phyloP scores from a whole-genome alignment of 2,113 vertebrate genomes.

The Tautogolabrus adspersus region DNA sequence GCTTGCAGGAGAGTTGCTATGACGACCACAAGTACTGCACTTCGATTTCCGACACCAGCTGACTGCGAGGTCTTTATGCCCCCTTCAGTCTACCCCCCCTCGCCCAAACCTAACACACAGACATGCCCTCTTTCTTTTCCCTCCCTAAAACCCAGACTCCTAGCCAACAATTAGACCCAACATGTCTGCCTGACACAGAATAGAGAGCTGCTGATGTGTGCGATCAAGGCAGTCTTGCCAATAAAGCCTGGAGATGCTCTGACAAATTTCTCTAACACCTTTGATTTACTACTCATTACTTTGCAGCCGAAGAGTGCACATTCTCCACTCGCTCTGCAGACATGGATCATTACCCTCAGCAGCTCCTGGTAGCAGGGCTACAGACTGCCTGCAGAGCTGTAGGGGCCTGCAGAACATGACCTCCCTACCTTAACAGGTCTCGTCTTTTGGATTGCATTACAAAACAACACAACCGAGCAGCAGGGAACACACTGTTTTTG shows the following conservation, averaged over 20 bases:
- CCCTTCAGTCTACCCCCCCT: conserved; percentile 9
- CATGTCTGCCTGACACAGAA: conserved; percentile 11
- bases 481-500: neutral
- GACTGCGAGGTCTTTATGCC: conserved; percentile 73
- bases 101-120: conserved; percentile 20
- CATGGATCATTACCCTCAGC: conserved; percentile 51
- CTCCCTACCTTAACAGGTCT: neutral
- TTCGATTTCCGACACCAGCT: conserved; percentile 75
- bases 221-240: conserved; percentile 34
- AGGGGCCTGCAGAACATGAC: conserved; percentile 3
- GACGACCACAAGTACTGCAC: conserved; percentile 66
- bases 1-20: conserved; percentile 70
- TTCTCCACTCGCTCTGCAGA: conserved; percentile 23
- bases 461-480: conserved; percentile 20
- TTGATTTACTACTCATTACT: conserved; percentile 70
- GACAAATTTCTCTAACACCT: conserved; percentile 51
- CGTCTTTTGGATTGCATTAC: conserved; percentile 11
- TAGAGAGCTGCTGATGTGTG: conserved; percentile 48
- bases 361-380: conserved; percentile 1
- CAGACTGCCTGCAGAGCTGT: conserved; percentile 26
- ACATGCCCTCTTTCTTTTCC: conserved; percentile 35
- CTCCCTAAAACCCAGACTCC: conserved; percentile 11
- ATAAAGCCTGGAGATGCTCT: conserved; percentile 51
- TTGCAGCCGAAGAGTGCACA: conserved; percentile 47
- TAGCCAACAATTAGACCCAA: conserved; percentile 14